Conservation (phyloP, 2,113 vertebrate species). For the Perca fluviatilis region DNA sequence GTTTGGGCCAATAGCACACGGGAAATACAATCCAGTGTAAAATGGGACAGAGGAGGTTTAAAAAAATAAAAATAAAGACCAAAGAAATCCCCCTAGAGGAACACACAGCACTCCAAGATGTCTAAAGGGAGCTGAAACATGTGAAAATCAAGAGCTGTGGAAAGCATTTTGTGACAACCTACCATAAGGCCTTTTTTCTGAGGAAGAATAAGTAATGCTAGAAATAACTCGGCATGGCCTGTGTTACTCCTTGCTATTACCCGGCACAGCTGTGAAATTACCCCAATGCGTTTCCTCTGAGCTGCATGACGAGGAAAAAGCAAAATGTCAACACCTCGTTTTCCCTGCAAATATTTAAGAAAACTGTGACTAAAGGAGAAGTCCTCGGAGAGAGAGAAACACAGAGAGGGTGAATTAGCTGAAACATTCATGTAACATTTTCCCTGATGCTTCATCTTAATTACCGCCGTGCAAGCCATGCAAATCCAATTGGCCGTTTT, state of each 20-base stretch:
- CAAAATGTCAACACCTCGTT: constrained; percentile 66
- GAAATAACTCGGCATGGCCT: constrained; percentile 34
- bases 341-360: constrained; percentile 54
- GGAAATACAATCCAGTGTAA: constrained; percentile 75
- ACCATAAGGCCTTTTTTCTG: constrained; percentile 1
- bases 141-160: constrained; percentile 60
- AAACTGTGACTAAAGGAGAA: constrained; percentile 57
- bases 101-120: constrained; percentile 27
- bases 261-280: constrained; percentile 60
- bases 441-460: constrained; percentile 74
- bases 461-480: constrained; percentile 76
- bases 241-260: constrained; percentile 15
- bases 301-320: constrained; percentile 44
- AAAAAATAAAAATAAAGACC: constrained; percentile 19
- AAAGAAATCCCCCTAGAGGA: constrained; percentile 26
- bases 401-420: constrained; percentile 52
- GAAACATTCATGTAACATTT: constrained; percentile 57
- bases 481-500: constrained; percentile 80
- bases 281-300: constrained; percentile 36
- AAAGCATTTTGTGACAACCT: constrained; percentile 49
- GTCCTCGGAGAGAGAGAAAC: constrained; percentile 30
- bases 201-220: constrained; percentile 29
- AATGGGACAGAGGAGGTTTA: constrained; percentile 58
- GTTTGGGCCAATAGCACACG: constrained; percentile 50
- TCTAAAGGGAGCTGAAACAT: constrained; percentile 45